Evolutionary conservation across 1,140 invertebrate species (phyloP), one percentile per base, ranked within the genome.

Genomic region (Meloidogyne chitwoodi): DNA sequence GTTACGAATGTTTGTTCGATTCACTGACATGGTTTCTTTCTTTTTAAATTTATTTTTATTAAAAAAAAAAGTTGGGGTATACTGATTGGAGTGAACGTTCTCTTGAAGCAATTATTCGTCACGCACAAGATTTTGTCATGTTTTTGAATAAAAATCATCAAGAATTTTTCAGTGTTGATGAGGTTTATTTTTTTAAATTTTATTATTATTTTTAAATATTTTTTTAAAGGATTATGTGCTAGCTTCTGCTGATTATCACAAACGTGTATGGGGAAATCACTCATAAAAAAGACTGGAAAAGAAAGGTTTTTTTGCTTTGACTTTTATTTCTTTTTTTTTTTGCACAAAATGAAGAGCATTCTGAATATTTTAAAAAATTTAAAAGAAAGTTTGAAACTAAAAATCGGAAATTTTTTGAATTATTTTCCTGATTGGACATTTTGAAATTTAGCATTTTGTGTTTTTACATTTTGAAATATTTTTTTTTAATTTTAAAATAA

Each of bases 71-170:
- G 71, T 64, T 78, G 65, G 75, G 31, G 24, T 80, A 70, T 29
- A 78, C 77, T 24, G 38, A 78, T 19, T 78, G 77, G 77, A 80
- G 67, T 68, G 41, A 61, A 14, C 77, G 77, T n/a, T 38, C 77
- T 22, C 29, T 80, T n/a, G 77, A 78, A 38, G 68, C 77, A 41
- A 78, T 78, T 56, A 71, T 78, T 38, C 75, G 78, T 34, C 77
- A 78, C 38, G 77, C 77, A 27, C 77, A 78, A 63, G 77, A 78
- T 44, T 78, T 78, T 72, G 77, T 78, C 8, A 71, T 78, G 48
- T 78, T 78, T 48, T 64, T 78, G 27, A 72, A 64, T 31, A 78
- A 78, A 73, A 68, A 79, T 34, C 67, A 78, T 63, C 66, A 56
- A 11, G 76, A 78, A 11, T 78, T 61, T 62, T 78, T 64, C 34